Evolutionary conservation across 2,797 vertebrate genomes (phyloP), one percentile per base, ranked within the genome.

Genomic region (Kryptopterus vitreolus): DNA sequence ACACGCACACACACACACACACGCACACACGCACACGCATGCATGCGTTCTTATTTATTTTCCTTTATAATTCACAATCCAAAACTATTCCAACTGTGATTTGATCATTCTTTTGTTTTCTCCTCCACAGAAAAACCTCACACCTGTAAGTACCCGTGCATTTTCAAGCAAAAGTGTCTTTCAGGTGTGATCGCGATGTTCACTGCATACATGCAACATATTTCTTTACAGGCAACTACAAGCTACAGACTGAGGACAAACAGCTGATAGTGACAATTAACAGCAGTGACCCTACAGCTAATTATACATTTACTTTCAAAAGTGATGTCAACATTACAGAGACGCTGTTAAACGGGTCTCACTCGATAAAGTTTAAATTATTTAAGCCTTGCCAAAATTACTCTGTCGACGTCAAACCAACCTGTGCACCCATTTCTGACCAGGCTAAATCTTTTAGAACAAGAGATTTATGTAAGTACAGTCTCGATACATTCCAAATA

Each of bases 331-430:
- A 0, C 2, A 6, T 2, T 0, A 1, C 0, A 1, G 24, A n/a
- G n/a, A n/a, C n/a, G n/a, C n/a, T n/a, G n/a, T n/a, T n/a, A n/a
- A n/a, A n/a, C n/a, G n/a, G 1, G 9, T 43, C 4, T 31, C 2
- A 20, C 10, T 3, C 1, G 26, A 73, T 73, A 48, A 1, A 0
- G 26, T 16, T 50, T 35, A 10, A 59, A 12, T 18, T 0, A 24
- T 53, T 83, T 3, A 63, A 76, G 33, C 82, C 77, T 16, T 83
- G 82, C 65, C 26, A n/a, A 8, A 35, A 3, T 0, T 83, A 83
- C 31, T 63, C 0, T 4, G 7, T 76, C 43, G n/a, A 1, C n/a
- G 8, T 83, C 13, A 0, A 5, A 0, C 50, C 52, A 22, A 0
- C 0, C 6, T 83, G 81, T 63, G n/a, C 2, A 5, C 2, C 0